phyloP scores from a whole-genome alignment of 2,888 invertebrate species.

The Calameuta idolon region DNA sequence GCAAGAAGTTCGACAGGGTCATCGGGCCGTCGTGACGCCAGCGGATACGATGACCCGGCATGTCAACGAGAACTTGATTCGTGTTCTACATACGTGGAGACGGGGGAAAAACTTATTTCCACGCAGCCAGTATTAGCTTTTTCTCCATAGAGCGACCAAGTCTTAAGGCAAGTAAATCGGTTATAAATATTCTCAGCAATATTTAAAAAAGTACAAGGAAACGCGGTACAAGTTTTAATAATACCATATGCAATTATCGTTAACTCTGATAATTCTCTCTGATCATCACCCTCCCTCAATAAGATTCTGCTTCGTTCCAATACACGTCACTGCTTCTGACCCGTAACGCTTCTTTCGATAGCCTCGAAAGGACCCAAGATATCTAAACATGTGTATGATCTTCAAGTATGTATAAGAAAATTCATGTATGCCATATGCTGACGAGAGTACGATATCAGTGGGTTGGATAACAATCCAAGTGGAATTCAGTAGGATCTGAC shows the following conservation, averaged over 20 bases:
- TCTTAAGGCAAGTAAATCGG: neutral
- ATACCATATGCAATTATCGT: neutral
- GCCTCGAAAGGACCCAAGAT: neutral
- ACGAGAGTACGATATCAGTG: neutral
- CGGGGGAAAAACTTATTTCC: neutral
- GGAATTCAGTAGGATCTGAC: neutral
- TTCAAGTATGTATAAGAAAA: neutral
- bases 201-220: neutral
- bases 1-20: conserved; percentile 58
- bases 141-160: neutral
- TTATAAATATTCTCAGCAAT: neutral
- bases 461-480: neutral
- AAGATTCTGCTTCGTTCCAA: neutral
- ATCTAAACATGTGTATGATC: neutral
- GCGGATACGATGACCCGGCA: conserved; percentile 62
- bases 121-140: neutral
- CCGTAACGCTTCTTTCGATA: neutral
- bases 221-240: neutral
- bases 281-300: neutral
- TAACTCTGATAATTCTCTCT: neutral
- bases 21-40: conserved; percentile 60
- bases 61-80: conserved; percentile 12
- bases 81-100: neutral
- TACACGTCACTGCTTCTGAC: neutral
- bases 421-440: neutral